Conservation (phyloP, 1,140 invertebrate species). For the Lamellibrachia luymesi region DNA sequence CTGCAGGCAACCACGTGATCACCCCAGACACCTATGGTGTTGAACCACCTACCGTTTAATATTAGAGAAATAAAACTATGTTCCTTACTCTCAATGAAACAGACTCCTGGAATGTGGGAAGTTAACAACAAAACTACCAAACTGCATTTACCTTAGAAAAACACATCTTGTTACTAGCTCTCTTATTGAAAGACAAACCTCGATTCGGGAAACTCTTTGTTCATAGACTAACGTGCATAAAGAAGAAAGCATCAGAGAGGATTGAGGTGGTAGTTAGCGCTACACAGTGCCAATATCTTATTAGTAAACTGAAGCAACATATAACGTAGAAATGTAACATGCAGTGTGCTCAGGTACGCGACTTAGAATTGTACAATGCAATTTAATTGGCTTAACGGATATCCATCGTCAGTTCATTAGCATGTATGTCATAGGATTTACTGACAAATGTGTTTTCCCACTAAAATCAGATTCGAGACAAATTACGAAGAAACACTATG, state of each 20-base stretch:
- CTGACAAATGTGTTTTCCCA: not conserved
- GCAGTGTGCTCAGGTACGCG: not conserved
- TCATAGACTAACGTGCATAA: not conserved
- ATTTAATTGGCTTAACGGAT: not conserved
- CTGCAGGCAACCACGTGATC: too few species aligned
- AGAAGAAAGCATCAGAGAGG: not conserved
- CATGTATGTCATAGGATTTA: not conserved
- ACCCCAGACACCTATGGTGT: too few species aligned
- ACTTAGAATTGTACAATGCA: not conserved
- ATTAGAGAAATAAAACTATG: too few species aligned
- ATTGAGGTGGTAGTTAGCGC: not conserved
- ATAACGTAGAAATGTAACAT: not conserved
- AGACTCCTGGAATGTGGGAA: too few species aligned
- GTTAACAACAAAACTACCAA: too few species aligned
- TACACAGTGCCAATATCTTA: not conserved
- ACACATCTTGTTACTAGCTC: not conserved
- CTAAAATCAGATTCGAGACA: not conserved
- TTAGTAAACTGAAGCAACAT: not conserved
- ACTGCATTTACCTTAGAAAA: too few species aligned
- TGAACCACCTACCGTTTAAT: too few species aligned
- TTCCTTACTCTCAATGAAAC: too few species aligned
- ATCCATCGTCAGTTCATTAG: not conserved
- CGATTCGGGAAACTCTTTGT: not conserved
- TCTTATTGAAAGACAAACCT: not conserved
- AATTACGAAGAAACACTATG: not conserved